phyloP scores from a whole-genome alignment of 1,140 invertebrate species.

The Pseudomyrmex sp. region DNA sequence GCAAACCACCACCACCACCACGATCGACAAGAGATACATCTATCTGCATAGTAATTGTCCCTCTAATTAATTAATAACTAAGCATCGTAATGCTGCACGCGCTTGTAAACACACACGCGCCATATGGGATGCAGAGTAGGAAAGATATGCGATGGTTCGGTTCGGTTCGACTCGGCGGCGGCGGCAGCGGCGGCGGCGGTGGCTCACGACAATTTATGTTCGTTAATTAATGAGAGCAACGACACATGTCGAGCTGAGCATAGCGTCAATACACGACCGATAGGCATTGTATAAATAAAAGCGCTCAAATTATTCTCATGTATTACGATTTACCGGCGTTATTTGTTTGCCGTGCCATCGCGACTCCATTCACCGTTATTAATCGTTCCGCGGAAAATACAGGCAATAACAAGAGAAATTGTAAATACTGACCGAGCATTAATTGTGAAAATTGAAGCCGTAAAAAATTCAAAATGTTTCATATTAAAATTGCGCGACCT shows the following conservation, averaged over 20 bases:
- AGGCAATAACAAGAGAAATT: constrained; percentile 42
- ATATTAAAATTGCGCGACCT: not conserved
- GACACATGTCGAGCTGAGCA: constrained; percentile 21
- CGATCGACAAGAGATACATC: constrained; percentile 60
- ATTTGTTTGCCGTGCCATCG: constrained; percentile 49
- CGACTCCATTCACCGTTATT: constrained; percentile 53
- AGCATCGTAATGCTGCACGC: constrained; percentile 69
- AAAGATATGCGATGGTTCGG: constrained; percentile 39
- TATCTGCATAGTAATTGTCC: constrained; percentile 67
- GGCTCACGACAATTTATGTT: constrained; percentile 43
- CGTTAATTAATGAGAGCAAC: constrained; percentile 57
- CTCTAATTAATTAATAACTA: constrained; percentile 71
- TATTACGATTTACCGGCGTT: constrained; percentile 54
- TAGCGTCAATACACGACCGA: constrained; percentile 44
- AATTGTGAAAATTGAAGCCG: constrained; percentile 54
- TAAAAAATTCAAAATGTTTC: constrained; percentile 25
- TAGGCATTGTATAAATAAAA: constrained; percentile 59
- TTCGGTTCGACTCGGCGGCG: not conserved
- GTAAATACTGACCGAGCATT: constrained; percentile 43
- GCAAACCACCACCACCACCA: not conserved
- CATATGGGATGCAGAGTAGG: constrained; percentile 61
- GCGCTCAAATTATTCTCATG: constrained; percentile 58
- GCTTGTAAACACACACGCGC: constrained; percentile 62
- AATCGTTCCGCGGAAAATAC: constrained; percentile 54
- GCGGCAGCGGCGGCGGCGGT: too few species aligned